Evolutionary conservation across 2,888 invertebrate species (phyloP), one percentile per base, ranked within the genome.

Genomic region (Aproaerema taeniolella): DNA sequence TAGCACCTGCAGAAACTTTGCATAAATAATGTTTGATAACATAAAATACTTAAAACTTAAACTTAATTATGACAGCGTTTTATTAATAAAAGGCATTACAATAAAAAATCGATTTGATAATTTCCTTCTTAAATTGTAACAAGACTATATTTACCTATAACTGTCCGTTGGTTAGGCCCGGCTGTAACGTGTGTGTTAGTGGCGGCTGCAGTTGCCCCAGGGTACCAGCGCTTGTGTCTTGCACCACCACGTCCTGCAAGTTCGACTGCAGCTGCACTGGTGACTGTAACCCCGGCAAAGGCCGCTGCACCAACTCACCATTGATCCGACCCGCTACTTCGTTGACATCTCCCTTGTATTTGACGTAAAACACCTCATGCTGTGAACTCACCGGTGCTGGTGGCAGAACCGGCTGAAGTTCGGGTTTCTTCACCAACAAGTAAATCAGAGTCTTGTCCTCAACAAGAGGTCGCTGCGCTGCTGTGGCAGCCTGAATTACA

Each of bases 311-410:
- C 16, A 35, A 28, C 10, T 28, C 15, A 7, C 15, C 38, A 1
- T 32, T 31, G 12, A 38, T 34, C 13, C 7, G 31, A 10, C 16
- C 26, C 2, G 26, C 35, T 14, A 26, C 28, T 13, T 35, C 16
- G 46, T 39, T 46, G 46, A 35, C 13, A 43, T 39, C 30, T 4
- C 37, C 66, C 40, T 55, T 68, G 42, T 77, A 92, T 50, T 91
- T 89, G 71, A 93, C 92, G 82, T 92, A 93, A 80, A 92, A 91
- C 29, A 92, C 92, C 77, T 93, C 91, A 25, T 92, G 92, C 66
- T 91, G 90, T 0, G 72, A 68, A n/a, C 11, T 28, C 8, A 48
- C 45, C 6, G 51, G 46, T 6, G 46, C 47, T 14, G 53, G 40
- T 1, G 55, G 48, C 24, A 55, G 32, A 32, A 55, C 45, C 88